Evolutionary conservation across 2,888 invertebrate genomes (phyloP).

Genomic region (Taenaris catops): DNA sequence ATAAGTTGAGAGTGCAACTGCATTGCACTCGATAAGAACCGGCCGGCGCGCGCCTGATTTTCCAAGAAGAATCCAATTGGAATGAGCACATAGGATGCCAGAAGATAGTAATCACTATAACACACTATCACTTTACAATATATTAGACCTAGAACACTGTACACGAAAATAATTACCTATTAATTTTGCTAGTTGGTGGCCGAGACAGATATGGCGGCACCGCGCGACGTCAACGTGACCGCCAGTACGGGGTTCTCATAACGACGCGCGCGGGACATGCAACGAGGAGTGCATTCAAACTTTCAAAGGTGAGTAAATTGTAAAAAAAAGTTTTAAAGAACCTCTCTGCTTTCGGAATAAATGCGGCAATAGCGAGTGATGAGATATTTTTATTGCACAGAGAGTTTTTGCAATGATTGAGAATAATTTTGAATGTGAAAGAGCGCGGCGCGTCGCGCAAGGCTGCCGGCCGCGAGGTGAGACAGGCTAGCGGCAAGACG

Average conservation of each 20-base stretch:
- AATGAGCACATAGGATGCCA: conserved; percentile 48
- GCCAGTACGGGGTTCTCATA: conserved; percentile 86
- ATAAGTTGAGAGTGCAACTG: conserved; percentile 80
- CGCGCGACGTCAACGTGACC: conserved; percentile 84
- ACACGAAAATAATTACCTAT: conserved; percentile 79
- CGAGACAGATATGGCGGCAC: conserved; percentile 85
- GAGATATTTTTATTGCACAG: conserved; percentile 74
- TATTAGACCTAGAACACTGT: conserved; percentile 60
- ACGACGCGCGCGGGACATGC: conserved; percentile 88
- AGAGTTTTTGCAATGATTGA: conserved; percentile 78
- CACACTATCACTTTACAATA: conserved; percentile 59
- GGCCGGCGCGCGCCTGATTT: conserved; percentile 75
- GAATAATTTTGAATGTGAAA: conserved; percentile 79
- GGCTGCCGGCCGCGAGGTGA: conserved; percentile 80
- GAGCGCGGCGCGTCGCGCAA: conserved; percentile 80
- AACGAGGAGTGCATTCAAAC: conserved; percentile 82
- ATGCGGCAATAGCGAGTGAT: conserved; percentile 59
- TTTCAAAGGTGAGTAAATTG: conserved; percentile 67
- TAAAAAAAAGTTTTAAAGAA: conserved; percentile 48
- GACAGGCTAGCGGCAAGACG: conserved; percentile 79
- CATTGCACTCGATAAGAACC: conserved; percentile 79
- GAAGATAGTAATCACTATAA: conserved; percentile 53
- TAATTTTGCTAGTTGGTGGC: conserved; percentile 81
- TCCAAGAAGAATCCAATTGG: conserved; percentile 73
- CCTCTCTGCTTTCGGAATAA: conserved; percentile 62